Evolutionary conservation across 1,140 invertebrate species (phyloP), one percentile per base, ranked within the genome.

Genomic region (Eufriesea mexicana): DNA sequence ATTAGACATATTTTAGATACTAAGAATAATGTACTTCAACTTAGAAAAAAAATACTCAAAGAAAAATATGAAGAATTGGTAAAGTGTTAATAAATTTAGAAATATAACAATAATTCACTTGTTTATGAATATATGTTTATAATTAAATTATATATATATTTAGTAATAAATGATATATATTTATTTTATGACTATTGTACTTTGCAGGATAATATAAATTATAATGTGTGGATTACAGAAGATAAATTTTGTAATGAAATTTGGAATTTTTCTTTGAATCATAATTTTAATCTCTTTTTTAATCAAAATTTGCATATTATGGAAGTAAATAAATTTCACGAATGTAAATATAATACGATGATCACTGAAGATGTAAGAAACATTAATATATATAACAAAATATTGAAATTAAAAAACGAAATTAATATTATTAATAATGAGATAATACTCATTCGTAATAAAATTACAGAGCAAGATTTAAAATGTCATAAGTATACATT

Each of bases 201-300:
- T 68, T 78, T 84, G 49, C 54, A 92, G 92, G 68, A 90, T 23
- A 71, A 89, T 67, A 67, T 91, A 71, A 72, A 90, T 47, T 49
- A 85, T 18, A 47, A 82, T 74, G 75, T 88, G 5, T 91, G 88
- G 85, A 59, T 45, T 25, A 42, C 68, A 25, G 79, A 90, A 83
- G 80, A 89, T 68, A 59, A 81, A n/a, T n/a, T n/a, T n/a, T n/a
- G n/a, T n/a, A n/a, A n/a, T n/a, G n/a, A n/a, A n/a, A n/a, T n/a
- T n/a, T 92, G 92, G 92, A 86, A 89, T 72, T 92, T 92, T 68
- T 87, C 87, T 5, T 18, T 23, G 0, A 54, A 84, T 64, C 88
- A 92, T 35, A 64, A 92, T 75, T 90, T 91, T 66, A 51, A 47
- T 28, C 10, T 23, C 45, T 45, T 91, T 55, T 83, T 92, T 23